Evolutionary conservation across 1,140 invertebrate genomes (phyloP).

Genomic region (Cecropterus lyciades): DNA sequence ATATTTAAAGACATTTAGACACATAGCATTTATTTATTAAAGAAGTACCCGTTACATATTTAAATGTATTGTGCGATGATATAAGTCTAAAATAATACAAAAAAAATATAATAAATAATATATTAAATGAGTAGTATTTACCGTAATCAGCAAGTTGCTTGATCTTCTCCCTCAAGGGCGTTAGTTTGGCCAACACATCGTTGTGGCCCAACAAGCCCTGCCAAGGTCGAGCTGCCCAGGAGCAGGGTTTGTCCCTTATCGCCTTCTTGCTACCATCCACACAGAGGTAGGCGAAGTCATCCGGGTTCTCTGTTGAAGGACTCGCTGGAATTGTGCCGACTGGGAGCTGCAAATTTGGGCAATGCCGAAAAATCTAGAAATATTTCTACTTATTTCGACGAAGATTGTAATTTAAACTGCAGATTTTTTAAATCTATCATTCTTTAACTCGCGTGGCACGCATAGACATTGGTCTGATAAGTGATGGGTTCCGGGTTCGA

Average conservation of each 20-base stretch:
- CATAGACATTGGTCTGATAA: too few species aligned
- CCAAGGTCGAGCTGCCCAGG: constrained; percentile 93
- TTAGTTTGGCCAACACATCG: constrained; percentile 82
- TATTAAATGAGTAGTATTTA: constrained; percentile 48
- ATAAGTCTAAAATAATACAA: too few species aligned
- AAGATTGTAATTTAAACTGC: too few species aligned
- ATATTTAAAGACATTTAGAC: too few species aligned
- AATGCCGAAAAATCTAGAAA: neutral
- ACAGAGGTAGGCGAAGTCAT: constrained; percentile 90
- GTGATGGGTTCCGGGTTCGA: too few species aligned
- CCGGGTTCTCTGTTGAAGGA: constrained; percentile 83
- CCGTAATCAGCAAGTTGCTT: constrained; percentile 70
- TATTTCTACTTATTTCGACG: neutral
- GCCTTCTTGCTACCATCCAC: constrained; percentile 90
- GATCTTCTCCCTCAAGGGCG: constrained; percentile 73
- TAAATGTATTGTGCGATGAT: too few species aligned
- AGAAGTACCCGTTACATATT: too few species aligned
- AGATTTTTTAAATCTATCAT: too few species aligned
- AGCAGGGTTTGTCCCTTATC: constrained; percentile 88
- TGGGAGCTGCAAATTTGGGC: constrained; percentile 73
- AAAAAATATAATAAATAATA: too few species aligned
- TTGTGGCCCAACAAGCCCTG: constrained; percentile 89
- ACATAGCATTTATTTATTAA: too few species aligned
- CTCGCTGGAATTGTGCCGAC: constrained; percentile 83
- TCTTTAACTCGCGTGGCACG: too few species aligned